A percentile compares a stretch with the other conserved stretches of the same genome.
Evolutionary conservation across 2,797 vertebrate genomes (phyloP).

Genomic region (Sebastes elongatus): DNA sequence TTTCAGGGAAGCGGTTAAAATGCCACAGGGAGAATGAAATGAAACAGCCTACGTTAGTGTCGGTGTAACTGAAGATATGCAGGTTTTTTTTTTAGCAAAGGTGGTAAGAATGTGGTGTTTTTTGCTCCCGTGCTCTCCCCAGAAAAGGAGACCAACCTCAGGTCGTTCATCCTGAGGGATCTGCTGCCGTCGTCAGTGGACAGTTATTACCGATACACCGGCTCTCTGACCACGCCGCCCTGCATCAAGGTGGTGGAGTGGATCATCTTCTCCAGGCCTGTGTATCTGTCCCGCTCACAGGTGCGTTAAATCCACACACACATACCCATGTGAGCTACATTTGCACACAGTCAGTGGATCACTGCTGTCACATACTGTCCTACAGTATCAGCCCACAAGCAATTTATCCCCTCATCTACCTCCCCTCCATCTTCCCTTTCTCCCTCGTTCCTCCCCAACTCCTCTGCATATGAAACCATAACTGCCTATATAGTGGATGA

Average conservation of each 20-base stretch:
- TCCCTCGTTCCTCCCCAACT: conserved; percentile 40
- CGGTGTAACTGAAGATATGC: conserved; percentile 21
- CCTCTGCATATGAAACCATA: conserved; percentile 64
- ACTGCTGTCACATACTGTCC: conserved; percentile 29
- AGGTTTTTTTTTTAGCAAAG: conserved; percentile 11
- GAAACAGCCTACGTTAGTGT: conserved; percentile 39
- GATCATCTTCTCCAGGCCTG: conserved; percentile 94
- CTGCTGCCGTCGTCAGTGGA: conserved; percentile 91
- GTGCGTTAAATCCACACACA: conserved; percentile 71
- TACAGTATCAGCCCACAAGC: conserved; percentile 41
- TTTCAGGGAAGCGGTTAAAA: conserved; percentile 53
- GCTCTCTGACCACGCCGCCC: conserved; percentile 95
- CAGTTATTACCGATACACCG: conserved; percentile 96
- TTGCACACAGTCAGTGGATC: conserved; percentile 54
- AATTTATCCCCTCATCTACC: conserved; percentile 51
- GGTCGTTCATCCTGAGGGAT: conserved; percentile 93
- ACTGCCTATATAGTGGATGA: conserved; percentile 61
- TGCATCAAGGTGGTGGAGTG: conserved; percentile 98
- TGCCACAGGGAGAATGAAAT: conserved; percentile 50
- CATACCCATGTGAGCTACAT: conserved; percentile 33
- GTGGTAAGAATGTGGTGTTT: background rate
- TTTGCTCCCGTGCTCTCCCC: conserved; percentile 41
- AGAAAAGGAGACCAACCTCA: conserved; percentile 98
- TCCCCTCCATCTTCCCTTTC: conserved; percentile 28
- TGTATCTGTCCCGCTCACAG: conserved; percentile 95